phyloP scores from a whole-genome alignment of 2,888 invertebrate genomes.

The Julus scandinavius region DNA sequence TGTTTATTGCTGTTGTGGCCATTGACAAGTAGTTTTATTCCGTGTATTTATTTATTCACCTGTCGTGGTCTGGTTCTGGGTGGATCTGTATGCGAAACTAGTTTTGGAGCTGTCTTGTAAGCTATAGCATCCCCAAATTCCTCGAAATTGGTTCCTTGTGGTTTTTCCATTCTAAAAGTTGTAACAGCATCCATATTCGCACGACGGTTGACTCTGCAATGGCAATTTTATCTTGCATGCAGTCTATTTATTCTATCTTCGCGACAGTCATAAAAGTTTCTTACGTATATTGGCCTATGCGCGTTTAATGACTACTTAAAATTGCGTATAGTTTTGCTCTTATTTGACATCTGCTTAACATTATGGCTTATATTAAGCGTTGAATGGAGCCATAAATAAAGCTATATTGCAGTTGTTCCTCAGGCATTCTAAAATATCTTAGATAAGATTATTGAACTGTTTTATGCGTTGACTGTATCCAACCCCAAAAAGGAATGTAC shows the following conservation, averaged over 20 bases:
- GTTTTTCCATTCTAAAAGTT: neutral
- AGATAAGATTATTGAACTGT: slow-evolving; percentile 33
- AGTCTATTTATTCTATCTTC: slow-evolving; percentile 24
- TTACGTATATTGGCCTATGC: slow-evolving; percentile 16
- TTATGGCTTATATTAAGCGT: slow-evolving; percentile 17
- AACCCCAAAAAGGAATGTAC: neutral
- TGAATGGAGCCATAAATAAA: slow-evolving; percentile 24
- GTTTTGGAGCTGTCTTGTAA: neutral
- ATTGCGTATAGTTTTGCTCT: slow-evolving; percentile 33
- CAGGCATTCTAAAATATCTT: neutral
- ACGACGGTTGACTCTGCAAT: neutral
- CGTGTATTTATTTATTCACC: neutral
- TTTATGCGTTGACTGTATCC: neutral
- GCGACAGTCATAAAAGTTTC: slow-evolving; percentile 4
- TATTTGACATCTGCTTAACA: slow-evolving; percentile 27
- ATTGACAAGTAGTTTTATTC: neutral
- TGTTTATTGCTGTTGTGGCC: neutral
- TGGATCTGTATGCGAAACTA: neutral
- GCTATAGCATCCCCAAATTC: neutral
- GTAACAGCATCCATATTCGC: neutral
- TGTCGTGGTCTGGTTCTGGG: neutral
- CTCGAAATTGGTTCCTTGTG: neutral
- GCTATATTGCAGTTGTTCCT: slow-evolving; percentile 19
- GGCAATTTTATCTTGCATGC: neutral
- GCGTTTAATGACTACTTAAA: slow-evolving; percentile 21